Evolutionary conservation across 2,797 vertebrate genomes (phyloP), one percentile per base, ranked within the genome.

Genomic region (Parauchenoglanis ngamensis): DNA sequence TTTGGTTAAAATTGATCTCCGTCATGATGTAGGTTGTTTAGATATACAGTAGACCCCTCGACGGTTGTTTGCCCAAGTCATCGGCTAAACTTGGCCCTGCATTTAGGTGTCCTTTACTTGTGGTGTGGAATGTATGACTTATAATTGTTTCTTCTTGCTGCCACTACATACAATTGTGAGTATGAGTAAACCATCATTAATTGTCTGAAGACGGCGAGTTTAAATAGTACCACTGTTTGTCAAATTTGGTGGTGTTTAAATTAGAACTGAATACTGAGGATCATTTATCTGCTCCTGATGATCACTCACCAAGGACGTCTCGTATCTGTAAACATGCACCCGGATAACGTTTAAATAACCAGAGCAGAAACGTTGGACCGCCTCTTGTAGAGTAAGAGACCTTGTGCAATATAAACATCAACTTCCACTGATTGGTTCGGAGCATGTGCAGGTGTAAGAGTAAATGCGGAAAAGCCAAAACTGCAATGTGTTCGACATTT

Each of bases 331-430:
- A 21, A 56, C 52, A 3, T 77, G n/a, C 15, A 77, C 17, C 54
- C 0, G 54, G 57, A 6, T 54, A 52, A 19, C 46, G 28, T 35
- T 78, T 35, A 57, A 79, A 57, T 56, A 35, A 57, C 17, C 15
- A 56, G n/a, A 77, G 49, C 25, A 77, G 49, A 76, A 76, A 28
- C 21, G 23, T 46, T 73, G 40, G 21, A 49, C 46, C n/a, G n/a
- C 11, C 72, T 70, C 67, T 35, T 19, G 31, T 35, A 17, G 40
- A 61, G 40, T 44, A 67, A 89, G 80, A 72, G 68, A 70, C 46
- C 46, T 31, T 68, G 59, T 28, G 35, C 73, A 84, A 23, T 65
- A 57, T 87, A 86, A 90, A 87, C 68, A 89, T 89, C 86, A 89
- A 89, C 87, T 52, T 83, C 25, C 40, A 90, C 40, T 54, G 83